These are phyloP conservation scores for Gastracanthus pulcherrimus DNA, from an alignment of 2,888 invertebrate species.

Conservation along the genomic window DNA sequence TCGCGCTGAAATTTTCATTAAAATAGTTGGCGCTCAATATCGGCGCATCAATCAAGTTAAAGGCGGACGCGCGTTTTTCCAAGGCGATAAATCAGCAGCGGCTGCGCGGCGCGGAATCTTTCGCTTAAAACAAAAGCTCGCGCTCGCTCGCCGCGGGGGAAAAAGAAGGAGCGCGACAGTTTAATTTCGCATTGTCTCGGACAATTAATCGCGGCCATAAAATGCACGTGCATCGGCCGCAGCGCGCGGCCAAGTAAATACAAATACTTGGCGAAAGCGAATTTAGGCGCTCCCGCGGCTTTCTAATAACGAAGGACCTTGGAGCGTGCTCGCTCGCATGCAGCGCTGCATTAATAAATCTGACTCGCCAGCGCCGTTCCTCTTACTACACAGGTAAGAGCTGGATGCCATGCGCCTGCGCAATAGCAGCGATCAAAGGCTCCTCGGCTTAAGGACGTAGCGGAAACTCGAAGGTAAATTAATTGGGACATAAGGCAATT, in stretches of 20 bases:
- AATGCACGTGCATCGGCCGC: no score
- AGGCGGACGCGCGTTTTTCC: no score
- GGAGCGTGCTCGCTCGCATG: background rate
- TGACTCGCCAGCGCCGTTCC: background rate
- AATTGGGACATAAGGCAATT: constrained; percentile 72
- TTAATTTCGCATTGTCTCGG: no score
- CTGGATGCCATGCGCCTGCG: background rate
- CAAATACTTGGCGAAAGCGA: background rate
- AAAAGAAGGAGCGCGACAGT: no score
- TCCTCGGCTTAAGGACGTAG: background rate
- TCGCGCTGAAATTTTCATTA: constrained; percentile 51
- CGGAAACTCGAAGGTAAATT: constrained; percentile 68
- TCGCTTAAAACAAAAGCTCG: no score
- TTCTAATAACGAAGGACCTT: background rate
- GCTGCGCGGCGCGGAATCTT: no score
- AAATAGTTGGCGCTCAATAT: constrained; percentile 45
- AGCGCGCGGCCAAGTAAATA: no score
- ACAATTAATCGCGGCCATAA: no score
- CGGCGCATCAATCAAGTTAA: constrained; percentile 28
- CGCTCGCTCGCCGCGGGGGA: no score
- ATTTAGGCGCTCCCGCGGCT: background rate
- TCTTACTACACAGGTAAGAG: background rate
- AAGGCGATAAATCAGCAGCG: no score
- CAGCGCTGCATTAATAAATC: background rate
- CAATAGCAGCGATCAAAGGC: constrained; percentile 52